Conservation (phyloP, 2,113 vertebrate genomes). For the Cercocebus atys region DNA sequence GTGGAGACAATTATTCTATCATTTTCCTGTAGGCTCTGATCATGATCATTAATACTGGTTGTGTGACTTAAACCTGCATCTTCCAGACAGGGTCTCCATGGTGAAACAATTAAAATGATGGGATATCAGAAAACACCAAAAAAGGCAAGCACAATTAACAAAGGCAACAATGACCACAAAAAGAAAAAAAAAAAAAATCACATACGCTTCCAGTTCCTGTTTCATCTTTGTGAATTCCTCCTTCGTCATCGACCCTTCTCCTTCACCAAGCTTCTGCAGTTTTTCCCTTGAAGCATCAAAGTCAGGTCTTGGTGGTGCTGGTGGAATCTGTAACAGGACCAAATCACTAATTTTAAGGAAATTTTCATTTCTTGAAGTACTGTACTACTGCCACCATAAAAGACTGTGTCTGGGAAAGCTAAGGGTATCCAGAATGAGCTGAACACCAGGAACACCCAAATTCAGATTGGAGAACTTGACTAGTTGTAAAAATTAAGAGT, state of each 20-base stretch:
- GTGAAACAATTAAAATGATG: conserved; percentile 64
- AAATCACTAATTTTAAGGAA: conserved; percentile 40
- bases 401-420: not conserved
- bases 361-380: not conserved
- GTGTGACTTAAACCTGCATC: conserved; percentile 56
- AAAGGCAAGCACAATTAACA: conserved; percentile 55
- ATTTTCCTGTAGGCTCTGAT: conserved; percentile 86
- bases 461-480: conserved; percentile 21
- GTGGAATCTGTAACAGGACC: conserved; percentile 91
- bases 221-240: conserved; percentile 99
- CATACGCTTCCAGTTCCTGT: conserved; percentile 98
- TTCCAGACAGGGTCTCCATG: conserved; percentile 61
- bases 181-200: conserved; percentile 56
- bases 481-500: conserved; percentile 38
- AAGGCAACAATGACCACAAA: conserved; percentile 39
- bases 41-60: conserved; percentile 78
- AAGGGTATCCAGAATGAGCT: not conserved
- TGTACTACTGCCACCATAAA: not conserved
- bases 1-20: conserved; percentile 59
- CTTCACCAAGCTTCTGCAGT: conserved; percentile 98
- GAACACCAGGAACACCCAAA: not conserved
- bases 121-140: conserved; percentile 59
- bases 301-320: conserved; percentile 97
- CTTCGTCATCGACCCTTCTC: conserved; percentile 99
- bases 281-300: conserved; percentile 99